Evolutionary conservation across 2,888 invertebrate species (phyloP), one percentile per base, ranked within the genome.

Genomic region (Drosophila nr. perissopoda): DNA sequence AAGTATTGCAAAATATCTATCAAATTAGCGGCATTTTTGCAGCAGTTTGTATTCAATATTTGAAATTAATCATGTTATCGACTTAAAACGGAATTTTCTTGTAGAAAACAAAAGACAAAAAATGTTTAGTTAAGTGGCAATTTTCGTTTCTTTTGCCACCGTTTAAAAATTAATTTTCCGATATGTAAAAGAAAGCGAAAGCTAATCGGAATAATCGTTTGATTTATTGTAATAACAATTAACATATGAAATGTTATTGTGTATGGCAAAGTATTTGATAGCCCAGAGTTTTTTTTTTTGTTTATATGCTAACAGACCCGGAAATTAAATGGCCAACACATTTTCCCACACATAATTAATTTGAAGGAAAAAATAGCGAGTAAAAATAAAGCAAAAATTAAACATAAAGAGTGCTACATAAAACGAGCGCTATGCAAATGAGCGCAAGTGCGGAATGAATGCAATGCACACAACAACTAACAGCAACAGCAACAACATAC

Each of bases 381-480:
- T 36, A 34, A 60, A 53, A 74, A 58, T 61, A 56, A 69, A 59
- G 57, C 67, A 64, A 51, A 70, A 54, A 64, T 65, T 80, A 68
- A 73, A 60, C 74, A 75, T 52, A 73, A 78, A 76, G 74, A 74
- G 66, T 59, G 59, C 52, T 63, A 77, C 67, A 70, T 56, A 54
- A 72, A 73, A 66, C 58, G 76, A 72, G 67, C 72, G 71, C 76
- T 83, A 90, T 90, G 90, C 84, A 90, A 90, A 88, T 90, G 80
- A 90, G 88, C 78, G 83, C 90, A 80, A 90, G 90, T 84, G 76
- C 84, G 85, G 83, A 91, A 90, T 86, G 88, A 89, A 89, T 88
- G 84, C 81, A 83, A 78, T 78, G 81, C 67, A 78, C 71, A 73
- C 62, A 60, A 61, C 57, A 49, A 31, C 36, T 40, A 65, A 38